Conservation (phyloP, 2,797 vertebrate genomes). For the Triplophysa yarkandensis region DNA sequence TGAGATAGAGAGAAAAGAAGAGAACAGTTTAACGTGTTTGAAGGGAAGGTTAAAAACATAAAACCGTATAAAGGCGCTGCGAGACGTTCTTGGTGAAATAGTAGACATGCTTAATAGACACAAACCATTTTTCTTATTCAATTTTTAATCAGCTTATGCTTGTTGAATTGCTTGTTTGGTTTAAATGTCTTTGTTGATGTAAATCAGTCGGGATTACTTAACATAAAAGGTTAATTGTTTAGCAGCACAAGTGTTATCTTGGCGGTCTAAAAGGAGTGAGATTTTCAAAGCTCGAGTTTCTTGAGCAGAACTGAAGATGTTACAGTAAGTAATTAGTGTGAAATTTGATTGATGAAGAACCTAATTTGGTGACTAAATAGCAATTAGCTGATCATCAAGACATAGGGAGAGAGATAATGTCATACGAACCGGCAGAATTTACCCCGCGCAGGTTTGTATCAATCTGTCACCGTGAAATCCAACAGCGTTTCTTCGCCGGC, state of each 20-base stretch:
- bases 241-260: constrained; percentile 16
- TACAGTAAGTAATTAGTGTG: constrained; percentile 49
- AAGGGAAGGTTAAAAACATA: constrained; percentile 3
- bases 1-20: not conserved
- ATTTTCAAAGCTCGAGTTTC: constrained; percentile 43
- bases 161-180: constrained; percentile 25
- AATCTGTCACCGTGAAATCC: constrained; percentile 32
- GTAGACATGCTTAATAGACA: not conserved
- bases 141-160: constrained; percentile 15
- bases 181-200: constrained; percentile 47
- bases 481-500: not conserved
- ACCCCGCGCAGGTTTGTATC: constrained; percentile 22
- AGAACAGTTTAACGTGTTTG: constrained; percentile 27
- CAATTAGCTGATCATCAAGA: constrained; percentile 41
- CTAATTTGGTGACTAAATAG: constrained; percentile 56
- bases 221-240: constrained; percentile 48
- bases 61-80: not conserved
- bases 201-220: constrained; percentile 44
- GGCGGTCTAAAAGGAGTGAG: constrained; percentile 7
- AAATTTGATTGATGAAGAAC: constrained; percentile 53
- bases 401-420: constrained; percentile 43
- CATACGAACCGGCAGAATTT: constrained; percentile 34
- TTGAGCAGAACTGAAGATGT: constrained; percentile 36
- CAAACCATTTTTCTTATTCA: not conserved
- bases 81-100: not conserved